Conservation (phyloP, 2,888 invertebrate genomes). For the Pollenia labialis region DNA sequence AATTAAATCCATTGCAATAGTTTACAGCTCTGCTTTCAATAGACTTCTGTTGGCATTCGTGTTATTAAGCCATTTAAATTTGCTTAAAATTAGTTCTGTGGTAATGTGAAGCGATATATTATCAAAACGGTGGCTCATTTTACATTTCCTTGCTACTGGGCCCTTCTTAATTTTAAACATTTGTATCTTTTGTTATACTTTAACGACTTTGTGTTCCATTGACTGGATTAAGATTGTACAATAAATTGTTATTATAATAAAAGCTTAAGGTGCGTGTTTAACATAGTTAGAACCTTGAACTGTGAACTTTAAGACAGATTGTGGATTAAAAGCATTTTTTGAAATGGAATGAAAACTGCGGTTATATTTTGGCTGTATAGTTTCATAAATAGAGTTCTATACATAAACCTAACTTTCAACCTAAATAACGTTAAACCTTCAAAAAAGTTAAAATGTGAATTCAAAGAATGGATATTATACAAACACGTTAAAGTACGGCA, state of each 20-base stretch:
- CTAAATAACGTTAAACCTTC: too few relatives aligned
- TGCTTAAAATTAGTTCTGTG: constrained; percentile 3
- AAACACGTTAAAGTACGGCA: too few relatives aligned
- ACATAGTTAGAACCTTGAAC: not conserved
- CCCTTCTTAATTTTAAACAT: not conserved
- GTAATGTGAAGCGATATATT: not conserved
- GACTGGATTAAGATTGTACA: not conserved
- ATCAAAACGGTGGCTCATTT: not conserved
- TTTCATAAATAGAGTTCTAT: too few relatives aligned
- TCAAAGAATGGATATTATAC: too few relatives aligned
- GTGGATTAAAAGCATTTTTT: not conserved
- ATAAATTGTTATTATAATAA: not conserved
- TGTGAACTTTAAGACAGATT: constrained; percentile 4
- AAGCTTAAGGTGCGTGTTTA: constrained; percentile 13
- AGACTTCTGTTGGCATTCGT: not conserved
- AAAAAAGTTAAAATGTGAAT: too few relatives aligned
- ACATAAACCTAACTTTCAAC: too few relatives aligned
- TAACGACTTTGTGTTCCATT: not conserved
- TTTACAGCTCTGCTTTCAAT: too few relatives aligned
- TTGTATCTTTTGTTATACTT: not conserved
- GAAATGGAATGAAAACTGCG: not conserved
- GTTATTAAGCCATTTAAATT: not conserved
- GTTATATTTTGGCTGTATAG: not conserved
- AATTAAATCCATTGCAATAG: too few relatives aligned
- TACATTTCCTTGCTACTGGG: not conserved